Evolutionary conservation across 1,140 invertebrate species (phyloP).

Genomic region (Telenomus remus): DNA sequence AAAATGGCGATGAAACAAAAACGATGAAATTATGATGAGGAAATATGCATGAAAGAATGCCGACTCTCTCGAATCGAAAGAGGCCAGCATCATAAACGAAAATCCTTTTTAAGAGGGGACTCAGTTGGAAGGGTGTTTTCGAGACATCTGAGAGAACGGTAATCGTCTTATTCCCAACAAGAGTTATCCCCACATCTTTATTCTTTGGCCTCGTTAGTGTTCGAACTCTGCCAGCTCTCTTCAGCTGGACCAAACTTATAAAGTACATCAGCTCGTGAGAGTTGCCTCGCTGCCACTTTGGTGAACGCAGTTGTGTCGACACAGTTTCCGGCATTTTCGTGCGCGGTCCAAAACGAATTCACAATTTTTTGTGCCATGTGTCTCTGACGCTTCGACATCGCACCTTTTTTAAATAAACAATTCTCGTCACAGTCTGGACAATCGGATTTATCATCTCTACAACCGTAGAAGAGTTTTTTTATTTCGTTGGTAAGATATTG

Average conservation of each 20-base stretch:
- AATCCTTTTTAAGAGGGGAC: constrained; percentile 28
- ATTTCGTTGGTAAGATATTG: too few relatives aligned
- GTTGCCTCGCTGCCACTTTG: constrained; percentile 65
- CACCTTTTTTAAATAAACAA: background rate
- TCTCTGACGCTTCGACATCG: constrained; percentile 24
- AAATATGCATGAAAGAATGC: constrained; percentile 27
- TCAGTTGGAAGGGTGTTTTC: constrained; percentile 42
- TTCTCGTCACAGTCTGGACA: too few relatives aligned
- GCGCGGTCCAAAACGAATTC: constrained; percentile 51
- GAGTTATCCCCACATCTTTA: constrained; percentile 65
- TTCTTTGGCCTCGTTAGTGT: constrained; percentile 69
- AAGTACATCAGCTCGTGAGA: constrained; percentile 65
- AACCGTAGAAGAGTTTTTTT: too few relatives aligned
- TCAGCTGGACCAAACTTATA: constrained; percentile 70
- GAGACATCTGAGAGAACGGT: constrained; percentile 52
- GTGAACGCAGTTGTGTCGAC: constrained; percentile 57
- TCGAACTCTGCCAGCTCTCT: constrained; percentile 50
- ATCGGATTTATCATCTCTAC: too few relatives aligned
- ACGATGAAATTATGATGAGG: too few relatives aligned
- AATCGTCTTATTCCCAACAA: constrained; percentile 48
- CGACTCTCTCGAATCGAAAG: constrained; percentile 59
- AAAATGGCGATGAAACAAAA: too few relatives aligned
- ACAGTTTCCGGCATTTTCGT: constrained; percentile 47
- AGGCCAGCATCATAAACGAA: constrained; percentile 56
- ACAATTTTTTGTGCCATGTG: constrained; percentile 40